Evolutionary conservation across 2,797 vertebrate genomes (phyloP), one percentile per base, ranked within the genome.

Genomic region (Phataginus tricuspis): DNA sequence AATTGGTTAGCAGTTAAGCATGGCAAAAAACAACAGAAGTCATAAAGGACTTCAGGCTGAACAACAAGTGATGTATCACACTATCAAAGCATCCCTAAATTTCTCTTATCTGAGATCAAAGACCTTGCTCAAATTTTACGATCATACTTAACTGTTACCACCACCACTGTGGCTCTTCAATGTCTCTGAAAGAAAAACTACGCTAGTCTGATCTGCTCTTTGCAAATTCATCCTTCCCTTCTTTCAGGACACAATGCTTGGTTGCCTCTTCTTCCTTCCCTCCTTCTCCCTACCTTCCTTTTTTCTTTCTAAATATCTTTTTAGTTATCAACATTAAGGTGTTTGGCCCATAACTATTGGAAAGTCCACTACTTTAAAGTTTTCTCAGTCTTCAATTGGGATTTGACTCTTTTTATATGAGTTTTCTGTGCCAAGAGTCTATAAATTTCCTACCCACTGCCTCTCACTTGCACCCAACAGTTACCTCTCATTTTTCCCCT

Each of bases 51-150:
- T 34, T 55, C 1, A 5, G 25, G 66, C 29, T 92, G 39, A 61
- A 85, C 0, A 74, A 31, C 34, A 90, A 88, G 57, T 71, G 69
- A 84, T 11, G 2, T 16, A 84, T 71, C 61, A 49, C n/a, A 23
- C 9, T 57, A 78, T n/a, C 25, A 78, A 92, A 89, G 63, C 12
- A 75, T 27, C 37, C 55, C 16, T 27, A 39, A 61, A 59, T 77
- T 64, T 77, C 39, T 94, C 37, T 86, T 77, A 68, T 12, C 82
- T 75, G 92, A 96, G 42, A 84, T 59, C 34, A 78, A 93, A 95
- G 63, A 25, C 63, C 74, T 87, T 71, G 37, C 21, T 95, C 90
- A 86, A 55, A 86, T 69, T 59, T 59, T 79, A 55, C 13, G 57
- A 55, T 91, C 72, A 42, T 39, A 69, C 8, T 59, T 55, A 55